A percentile compares a stretch with the other conserved stretches of the same genome.
Evolutionary conservation across 2,888 invertebrate species (phyloP).

Genomic region (Cynaeus angustus): DNA sequence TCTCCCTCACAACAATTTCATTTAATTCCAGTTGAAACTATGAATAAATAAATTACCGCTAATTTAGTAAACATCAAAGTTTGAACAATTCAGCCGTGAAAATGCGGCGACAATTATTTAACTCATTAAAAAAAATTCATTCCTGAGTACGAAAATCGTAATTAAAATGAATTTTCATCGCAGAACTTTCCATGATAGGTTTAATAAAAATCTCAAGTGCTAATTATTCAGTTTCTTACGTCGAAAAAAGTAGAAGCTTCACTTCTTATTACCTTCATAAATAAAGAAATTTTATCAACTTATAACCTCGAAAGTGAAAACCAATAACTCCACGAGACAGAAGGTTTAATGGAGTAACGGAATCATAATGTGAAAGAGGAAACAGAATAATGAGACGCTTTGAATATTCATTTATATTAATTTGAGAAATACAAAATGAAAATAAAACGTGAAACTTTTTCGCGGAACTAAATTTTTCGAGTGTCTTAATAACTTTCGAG

Average conservation of each 20-base stretch:
- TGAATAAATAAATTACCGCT: background rate
- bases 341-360: slow-evolving; percentile 33
- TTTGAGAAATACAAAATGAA: slow-evolving; percentile 35
- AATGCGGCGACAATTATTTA: no score
- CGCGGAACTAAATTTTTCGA: no score
- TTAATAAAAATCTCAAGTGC: slow-evolving; percentile 21
- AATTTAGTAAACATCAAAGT: background rate
- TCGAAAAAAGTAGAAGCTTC: slow-evolving; percentile 7
- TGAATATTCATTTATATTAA: slow-evolving; percentile 44
- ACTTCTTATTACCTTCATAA: slow-evolving; percentile 6
- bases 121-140: no score
- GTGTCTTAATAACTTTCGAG: no score
- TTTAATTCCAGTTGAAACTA: background rate
- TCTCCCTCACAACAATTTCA: no score
- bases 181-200: slow-evolving; percentile 7
- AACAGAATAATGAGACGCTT: slow-evolving; percentile 36
- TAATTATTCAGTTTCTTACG: slow-evolving; percentile 11
- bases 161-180: slow-evolving; percentile 2
- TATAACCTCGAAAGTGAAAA: slow-evolving; percentile 20
- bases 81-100: background rate
- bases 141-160: background rate
- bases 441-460: slow-evolving; percentile 21
- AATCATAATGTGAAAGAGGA: slow-evolving; percentile 30
- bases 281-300: slow-evolving; percentile 29
- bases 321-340: slow-evolving; percentile 29